Conservation (phyloP, 2,797 vertebrate species). For the Bovichtus diacanthus region DNA sequence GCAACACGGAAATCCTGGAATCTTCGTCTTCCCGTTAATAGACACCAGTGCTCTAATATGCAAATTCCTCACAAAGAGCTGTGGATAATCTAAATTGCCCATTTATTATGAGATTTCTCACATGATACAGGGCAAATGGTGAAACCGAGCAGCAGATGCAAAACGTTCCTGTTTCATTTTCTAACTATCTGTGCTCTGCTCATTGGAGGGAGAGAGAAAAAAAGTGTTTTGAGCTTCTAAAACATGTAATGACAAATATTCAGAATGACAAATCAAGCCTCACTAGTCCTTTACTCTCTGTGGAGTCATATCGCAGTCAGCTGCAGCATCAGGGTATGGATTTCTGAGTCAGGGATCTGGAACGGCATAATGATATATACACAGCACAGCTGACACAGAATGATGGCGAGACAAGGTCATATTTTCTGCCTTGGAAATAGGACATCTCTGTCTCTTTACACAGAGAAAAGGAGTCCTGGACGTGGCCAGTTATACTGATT, state of each 20-base stretch:
- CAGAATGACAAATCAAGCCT: slow-evolving; percentile 27
- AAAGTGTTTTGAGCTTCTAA: slow-evolving; percentile 3
- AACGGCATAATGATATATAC: slow-evolving; percentile 55
- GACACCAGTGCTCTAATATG: slow-evolving; percentile 40
- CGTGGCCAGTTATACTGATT: slow-evolving; percentile 19
- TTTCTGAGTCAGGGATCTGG: slow-evolving; percentile 50
- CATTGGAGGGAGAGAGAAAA: neutral
- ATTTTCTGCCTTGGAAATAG: slow-evolving; percentile 45
- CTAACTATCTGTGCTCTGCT: neutral
- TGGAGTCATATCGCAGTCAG: slow-evolving; percentile 30
- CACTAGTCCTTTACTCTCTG: slow-evolving; percentile 3
- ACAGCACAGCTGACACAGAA: slow-evolving; percentile 59
- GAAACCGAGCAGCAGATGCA: slow-evolving; percentile 14
- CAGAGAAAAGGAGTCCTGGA: slow-evolving; percentile 23
- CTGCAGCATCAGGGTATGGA: slow-evolving; percentile 22
- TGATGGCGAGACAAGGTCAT: slow-evolving; percentile 63
- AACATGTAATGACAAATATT: slow-evolving; percentile 22
- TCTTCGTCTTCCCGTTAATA: slow-evolving; percentile 55
- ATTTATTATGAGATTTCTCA: slow-evolving; percentile 56
- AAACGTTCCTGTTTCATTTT: slow-evolving; percentile 17
- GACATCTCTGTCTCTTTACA: slow-evolving; percentile 40
- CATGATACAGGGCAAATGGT: slow-evolving; percentile 11
- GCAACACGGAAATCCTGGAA: slow-evolving; percentile 44
- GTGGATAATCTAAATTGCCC: slow-evolving; percentile 62
- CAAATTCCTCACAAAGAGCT: slow-evolving; percentile 49